Percentiles rank a stretch among this genome's conserved stretches.
Evolutionary conservation across 2,113 vertebrate species (phyloP).

Genomic region (Malurus elegans): DNA sequence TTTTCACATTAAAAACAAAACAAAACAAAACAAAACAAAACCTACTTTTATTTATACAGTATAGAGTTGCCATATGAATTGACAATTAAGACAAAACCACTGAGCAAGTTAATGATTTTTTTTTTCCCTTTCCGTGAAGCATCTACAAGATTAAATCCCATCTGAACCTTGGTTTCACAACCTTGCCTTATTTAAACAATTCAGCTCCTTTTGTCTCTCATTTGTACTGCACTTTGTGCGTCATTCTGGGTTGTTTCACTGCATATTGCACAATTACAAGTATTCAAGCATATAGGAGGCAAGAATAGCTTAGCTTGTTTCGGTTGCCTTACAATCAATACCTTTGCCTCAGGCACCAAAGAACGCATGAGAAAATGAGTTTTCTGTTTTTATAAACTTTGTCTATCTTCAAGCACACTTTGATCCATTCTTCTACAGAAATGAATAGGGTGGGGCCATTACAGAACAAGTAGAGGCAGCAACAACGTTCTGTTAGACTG

Average conservation of each 20-base stretch:
- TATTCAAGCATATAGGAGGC: not conserved
- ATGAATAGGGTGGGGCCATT: conserved; percentile 33
- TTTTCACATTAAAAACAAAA: not conserved
- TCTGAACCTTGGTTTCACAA: not conserved
- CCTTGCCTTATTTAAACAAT: conserved; percentile 52
- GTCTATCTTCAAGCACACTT: conserved; percentile 57
- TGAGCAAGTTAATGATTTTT: not conserved
- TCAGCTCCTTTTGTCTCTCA: conserved; percentile 48
- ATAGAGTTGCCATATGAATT: not conserved
- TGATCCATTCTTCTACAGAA: conserved; percentile 62
- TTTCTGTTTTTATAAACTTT: conserved; percentile 63
- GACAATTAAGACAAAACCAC: conserved; percentile 9
- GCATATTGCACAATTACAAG: conserved; percentile 10
- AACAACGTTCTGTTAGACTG: not conserved
- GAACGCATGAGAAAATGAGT: conserved; percentile 48
- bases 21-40: not conserved
- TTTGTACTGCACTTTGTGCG: not conserved
- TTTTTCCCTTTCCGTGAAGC: not conserved
- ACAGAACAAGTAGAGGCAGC: conserved; percentile 29
- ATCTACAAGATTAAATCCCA: not conserved
- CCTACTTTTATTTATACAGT: not conserved
- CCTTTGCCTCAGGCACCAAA: conserved; percentile 19
- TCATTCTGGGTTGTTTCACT: not conserved
- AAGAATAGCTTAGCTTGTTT: conserved; percentile 45
- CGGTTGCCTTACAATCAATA: conserved; percentile 66